Conservation (phyloP, 2,888 invertebrate genomes). For the Toxonevra muliebris region DNA sequence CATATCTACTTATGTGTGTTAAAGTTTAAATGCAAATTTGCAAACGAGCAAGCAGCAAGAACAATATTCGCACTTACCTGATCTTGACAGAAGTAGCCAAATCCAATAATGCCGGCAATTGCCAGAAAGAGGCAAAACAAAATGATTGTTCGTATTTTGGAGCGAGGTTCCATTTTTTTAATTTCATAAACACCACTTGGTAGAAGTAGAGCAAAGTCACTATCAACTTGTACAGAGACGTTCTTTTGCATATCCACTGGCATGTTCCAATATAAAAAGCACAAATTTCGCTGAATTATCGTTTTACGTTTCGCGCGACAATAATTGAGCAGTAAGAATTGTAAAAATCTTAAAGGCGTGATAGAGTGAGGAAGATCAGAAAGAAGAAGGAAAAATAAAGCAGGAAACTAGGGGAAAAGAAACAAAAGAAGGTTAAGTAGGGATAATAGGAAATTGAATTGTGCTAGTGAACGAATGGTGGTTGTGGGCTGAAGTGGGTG, state of each 20-base stretch:
- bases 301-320: too few species aligned
- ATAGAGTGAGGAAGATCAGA: too few species aligned
- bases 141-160: constrained; percentile 81
- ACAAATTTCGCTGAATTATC: neutral
- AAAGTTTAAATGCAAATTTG: constrained; percentile 6
- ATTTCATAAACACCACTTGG: constrained; percentile 83
- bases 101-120: constrained; percentile 86
- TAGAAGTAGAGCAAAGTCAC: constrained; percentile 81
- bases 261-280: constrained; percentile 47
- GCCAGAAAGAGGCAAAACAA: constrained; percentile 84
- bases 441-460: constrained; percentile 25
- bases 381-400: too few species aligned
- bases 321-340: too few species aligned
- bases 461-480: constrained; percentile 13
- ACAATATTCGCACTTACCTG: constrained; percentile 70
- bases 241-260: constrained; percentile 73
- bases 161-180: constrained; percentile 86
- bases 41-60: neutral
- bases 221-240: constrained; percentile 85
- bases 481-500: constrained; percentile 2
- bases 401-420: constrained; percentile 16
- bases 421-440: constrained; percentile 24
- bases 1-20: neutral
- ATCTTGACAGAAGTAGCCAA: constrained; percentile 90
- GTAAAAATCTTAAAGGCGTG: too few species aligned